Evolutionary conservation across 2,113 vertebrate genomes (phyloP).

Genomic region (Fulmarus glacialis): DNA sequence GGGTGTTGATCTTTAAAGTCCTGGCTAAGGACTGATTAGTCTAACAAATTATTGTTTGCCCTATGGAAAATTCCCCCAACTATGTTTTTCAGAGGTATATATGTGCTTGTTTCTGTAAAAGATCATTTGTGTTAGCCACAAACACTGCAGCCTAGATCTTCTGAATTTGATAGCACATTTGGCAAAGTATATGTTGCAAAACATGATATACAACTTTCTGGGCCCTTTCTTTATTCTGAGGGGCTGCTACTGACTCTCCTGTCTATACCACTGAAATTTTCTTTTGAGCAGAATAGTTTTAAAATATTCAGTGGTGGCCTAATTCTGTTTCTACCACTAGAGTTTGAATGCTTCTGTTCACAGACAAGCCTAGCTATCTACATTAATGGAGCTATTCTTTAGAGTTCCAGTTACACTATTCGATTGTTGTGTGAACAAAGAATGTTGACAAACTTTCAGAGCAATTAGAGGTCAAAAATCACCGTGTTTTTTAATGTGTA

Average conservation of each 20-base stretch:
- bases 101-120: background rate
- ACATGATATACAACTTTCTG: background rate
- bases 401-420: background rate
- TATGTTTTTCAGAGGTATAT: background rate
- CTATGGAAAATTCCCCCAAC: background rate
- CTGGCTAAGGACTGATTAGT: background rate
- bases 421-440: background rate
- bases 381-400: background rate
- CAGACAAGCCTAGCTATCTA: background rate
- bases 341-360: background rate
- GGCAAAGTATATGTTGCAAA: background rate
- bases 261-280: background rate
- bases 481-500: background rate
- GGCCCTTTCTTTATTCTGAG: background rate
- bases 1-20: background rate
- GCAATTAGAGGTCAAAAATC: background rate
- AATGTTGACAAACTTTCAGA: background rate
- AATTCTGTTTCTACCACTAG: background rate
- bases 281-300: background rate
- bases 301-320: background rate
- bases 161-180: background rate
- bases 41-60: background rate
- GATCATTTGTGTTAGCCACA: background rate
- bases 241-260: background rate
- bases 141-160: background rate